Conservation (phyloP, 2,113 vertebrate genomes). For the Hemichromis elongatus region DNA sequence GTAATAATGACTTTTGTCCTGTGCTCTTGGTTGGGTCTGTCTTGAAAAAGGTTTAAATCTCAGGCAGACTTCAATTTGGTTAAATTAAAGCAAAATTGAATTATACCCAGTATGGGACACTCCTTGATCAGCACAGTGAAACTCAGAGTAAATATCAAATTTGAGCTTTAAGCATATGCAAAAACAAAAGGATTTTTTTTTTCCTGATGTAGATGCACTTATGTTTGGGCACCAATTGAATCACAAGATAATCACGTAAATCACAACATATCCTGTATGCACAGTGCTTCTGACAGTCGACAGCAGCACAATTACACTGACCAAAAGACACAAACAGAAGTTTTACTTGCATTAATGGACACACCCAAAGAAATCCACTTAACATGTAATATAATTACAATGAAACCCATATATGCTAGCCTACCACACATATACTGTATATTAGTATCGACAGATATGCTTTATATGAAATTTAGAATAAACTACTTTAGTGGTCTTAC, state of each 20-base stretch:
- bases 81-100: not conserved
- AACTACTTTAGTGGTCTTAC: not conserved
- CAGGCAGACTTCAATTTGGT: not conserved
- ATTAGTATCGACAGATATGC: not conserved
- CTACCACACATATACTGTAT: not conserved
- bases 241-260: conserved; percentile 2
- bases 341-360: conserved; percentile 5
- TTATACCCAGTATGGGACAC: not conserved
- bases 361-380: not conserved
- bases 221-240: not conserved
- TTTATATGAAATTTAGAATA: not conserved
- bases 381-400: not conserved
- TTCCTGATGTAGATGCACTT: not conserved
- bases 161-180: not conserved
- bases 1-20: not conserved
- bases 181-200: not conserved
- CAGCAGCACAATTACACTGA: not conserved
- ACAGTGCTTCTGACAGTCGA: not conserved
- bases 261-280: not conserved
- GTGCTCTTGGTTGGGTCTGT: not conserved
- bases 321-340: not conserved
- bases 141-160: not conserved
- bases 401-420: not conserved
- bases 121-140: not conserved
- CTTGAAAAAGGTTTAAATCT: not conserved